These are phyloP conservation scores for Oophaga pumilio DNA, from an alignment of 2,113 vertebrate species.

Conservation along the genomic window DNA sequence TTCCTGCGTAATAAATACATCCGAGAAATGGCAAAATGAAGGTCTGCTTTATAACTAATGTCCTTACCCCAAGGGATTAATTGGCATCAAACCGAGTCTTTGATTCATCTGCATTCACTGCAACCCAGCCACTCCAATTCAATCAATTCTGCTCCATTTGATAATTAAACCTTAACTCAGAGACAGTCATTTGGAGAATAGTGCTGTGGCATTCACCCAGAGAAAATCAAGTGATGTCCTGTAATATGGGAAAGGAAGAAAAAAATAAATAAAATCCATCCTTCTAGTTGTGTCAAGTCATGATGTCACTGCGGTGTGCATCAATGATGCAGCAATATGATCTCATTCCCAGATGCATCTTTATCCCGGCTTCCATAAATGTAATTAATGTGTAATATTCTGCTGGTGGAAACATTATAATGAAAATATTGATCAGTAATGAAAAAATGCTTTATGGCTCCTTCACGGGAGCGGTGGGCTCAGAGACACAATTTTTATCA, in stretches of 20 bases:
- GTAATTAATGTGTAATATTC: slow-evolving; percentile 48
- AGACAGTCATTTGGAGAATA: slow-evolving; percentile 57
- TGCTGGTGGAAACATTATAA: slow-evolving; percentile 34
- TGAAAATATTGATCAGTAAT: slow-evolving; percentile 51
- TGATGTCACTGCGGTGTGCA: neutral
- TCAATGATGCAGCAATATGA: neutral
- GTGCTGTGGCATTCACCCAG: slow-evolving; percentile 50
- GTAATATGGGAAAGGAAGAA: slow-evolving; percentile 22
- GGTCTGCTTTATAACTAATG: slow-evolving; percentile 55
- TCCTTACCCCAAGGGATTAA: slow-evolving; percentile 55
- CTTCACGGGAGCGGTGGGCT: neutral
- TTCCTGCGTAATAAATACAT: slow-evolving; percentile 44
- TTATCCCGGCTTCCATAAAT: neutral
- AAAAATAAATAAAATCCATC: neutral
- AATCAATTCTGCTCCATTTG: slow-evolving; percentile 59
- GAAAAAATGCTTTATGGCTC: slow-evolving; percentile 41
- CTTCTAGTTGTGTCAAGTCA: neutral
- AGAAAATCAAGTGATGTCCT: slow-evolving; percentile 39
- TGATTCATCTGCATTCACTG: slow-evolving; percentile 56
- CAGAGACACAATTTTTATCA: slow-evolving; percentile 8
- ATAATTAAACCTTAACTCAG: slow-evolving; percentile 57
- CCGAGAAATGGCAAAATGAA: slow-evolving; percentile 46
- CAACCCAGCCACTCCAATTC: slow-evolving; percentile 52
- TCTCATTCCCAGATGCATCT: neutral
- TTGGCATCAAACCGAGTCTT: slow-evolving; percentile 56